Evolutionary conservation across 2,797 vertebrate species (phyloP), one percentile per base, ranked within the genome.

Genomic region (Rhinogobio ventralis): DNA sequence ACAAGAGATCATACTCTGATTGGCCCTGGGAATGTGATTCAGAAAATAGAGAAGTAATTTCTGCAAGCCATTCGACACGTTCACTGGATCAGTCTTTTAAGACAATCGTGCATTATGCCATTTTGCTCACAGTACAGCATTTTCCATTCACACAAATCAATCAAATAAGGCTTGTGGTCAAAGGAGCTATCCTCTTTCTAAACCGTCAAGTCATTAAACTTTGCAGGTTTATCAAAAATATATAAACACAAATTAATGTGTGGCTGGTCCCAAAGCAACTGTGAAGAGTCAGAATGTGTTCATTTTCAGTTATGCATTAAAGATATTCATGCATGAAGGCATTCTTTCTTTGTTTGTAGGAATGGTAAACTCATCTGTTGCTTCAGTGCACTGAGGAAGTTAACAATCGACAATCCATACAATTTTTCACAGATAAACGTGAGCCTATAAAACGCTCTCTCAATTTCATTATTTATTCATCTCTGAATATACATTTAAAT

Each of bases 141-240:
- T 74, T 71, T 79, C 46, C 36, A 75, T 75, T 86, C 64, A 82
- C 79, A 64, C 23, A 77, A 64, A 36, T n/a, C 23, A 28, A 83
- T 82, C 71, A 83, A 81, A 68, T 57, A 86, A 87, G 55, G 81
- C 79, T 75, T 69, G 57, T 53, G 83, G 42, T 42, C 45, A 42
- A 57, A 45, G 33, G 53, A 74, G 15, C 7, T 14, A 33, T 49
- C 75, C 74, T 53, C 15, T 74, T 78, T 67, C 25, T 28, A 7
- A 83, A 83, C 66, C 68, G 80, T 45, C 25, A 39, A 57, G 57
- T 45, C 36, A 42, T 71, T 17, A 30, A 76, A 75, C 66, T 45
- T 53, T 36, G 55, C 77, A 77, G 76, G 11, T 64, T 25, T 66
- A 36, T 62, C 19, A 73, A 39, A 64, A 0, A 17, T 7, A 28